These are phyloP conservation scores for Caranx melampygus DNA, from an alignment of 2,113 vertebrate species.

Conservation along the genomic window DNA sequence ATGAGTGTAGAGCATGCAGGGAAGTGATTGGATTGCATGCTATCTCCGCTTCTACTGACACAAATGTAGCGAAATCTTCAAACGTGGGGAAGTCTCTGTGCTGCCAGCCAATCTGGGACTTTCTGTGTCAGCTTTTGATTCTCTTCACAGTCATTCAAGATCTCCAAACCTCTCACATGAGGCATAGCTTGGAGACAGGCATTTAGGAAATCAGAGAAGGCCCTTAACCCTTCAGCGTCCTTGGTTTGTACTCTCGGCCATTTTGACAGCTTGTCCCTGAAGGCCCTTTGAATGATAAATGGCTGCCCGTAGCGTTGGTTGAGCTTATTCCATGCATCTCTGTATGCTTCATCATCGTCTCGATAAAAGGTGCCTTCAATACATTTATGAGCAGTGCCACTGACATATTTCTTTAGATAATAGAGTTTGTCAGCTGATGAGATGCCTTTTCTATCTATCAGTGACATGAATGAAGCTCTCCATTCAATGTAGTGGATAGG, in stretches of 20 bases:
- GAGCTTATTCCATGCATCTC: slow-evolving; percentile 4
- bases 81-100: slow-evolving; percentile 5
- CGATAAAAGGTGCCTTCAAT: not conserved
- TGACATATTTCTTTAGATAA: no score
- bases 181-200: not conserved
- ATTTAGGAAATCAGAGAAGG: slow-evolving; percentile 3
- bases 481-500: no score
- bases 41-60: slow-evolving; percentile 4
- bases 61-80: not conserved
- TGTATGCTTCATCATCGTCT: slow-evolving; percentile 4
- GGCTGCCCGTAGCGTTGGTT: not conserved
- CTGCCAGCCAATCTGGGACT: not conserved
- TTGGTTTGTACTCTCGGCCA: slow-evolving; percentile 7
- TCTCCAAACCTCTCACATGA: not conserved
- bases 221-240: slow-evolving; percentile 11
- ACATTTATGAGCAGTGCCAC: not conserved
- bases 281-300: slow-evolving; percentile 7
- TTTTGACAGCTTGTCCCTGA: not conserved
- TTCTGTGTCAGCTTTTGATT: not conserved
- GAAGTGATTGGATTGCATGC: not conserved
- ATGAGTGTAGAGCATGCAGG: not conserved
- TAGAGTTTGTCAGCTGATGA: accelerated
- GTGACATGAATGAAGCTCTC: not conserved
- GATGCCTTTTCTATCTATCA: accelerated
- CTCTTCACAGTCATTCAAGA: not conserved